Base-by-base conservation (phyloP, 2,113 vertebrate species). In the Salvator merianae region DNA sequence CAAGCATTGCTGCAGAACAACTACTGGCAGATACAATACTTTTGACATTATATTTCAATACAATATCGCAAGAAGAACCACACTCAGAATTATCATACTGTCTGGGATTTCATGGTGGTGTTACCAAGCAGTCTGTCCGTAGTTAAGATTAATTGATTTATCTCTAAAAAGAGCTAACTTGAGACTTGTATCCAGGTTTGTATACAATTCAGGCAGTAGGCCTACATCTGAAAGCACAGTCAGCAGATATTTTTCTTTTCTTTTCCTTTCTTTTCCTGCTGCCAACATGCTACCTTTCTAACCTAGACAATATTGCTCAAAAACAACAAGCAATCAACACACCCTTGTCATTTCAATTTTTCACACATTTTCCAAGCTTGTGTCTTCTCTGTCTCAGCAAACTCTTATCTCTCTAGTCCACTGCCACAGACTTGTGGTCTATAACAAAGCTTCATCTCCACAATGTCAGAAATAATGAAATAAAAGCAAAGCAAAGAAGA, bases 401-500 rank as follows among this genome's bases (percentile, higher is more conserved):
- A 90, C 92, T 92, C 87, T 91, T 91, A 88, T 93, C 86, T 93
- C 69, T 63, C 69, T 69, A 47, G 89, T 89, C 90, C 85, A 88
- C 77, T 82, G 86, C 70, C 80, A 83, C 70, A 88, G 66, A 69
- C 80, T 88, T 91, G 63, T 81, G 81, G 32, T 9, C 88, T 88
- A 86, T 92, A 93, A 88, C 43, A 92, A 93, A 91, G 85, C 88
- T 89, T 66, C 71, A 36, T 85, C 82, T 87, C 89, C 81, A 84
- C 90, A 91, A 91, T 92, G 92, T 94, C 81, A 93, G 91, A 93
- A 92, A 87, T 91, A 91, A 93, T 87, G 71, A 88, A 90, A 89
- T 87, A 91, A 82, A 79, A 36, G 74, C 85, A 92, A 90, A 92
- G 50, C 86, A 80, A 62, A 74, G 84, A 89, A 91, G 59, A 83